These are phyloP conservation scores for Characodon lateralis DNA, from an alignment of 2,797 vertebrate genomes.

Conservation along the genomic window DNA sequence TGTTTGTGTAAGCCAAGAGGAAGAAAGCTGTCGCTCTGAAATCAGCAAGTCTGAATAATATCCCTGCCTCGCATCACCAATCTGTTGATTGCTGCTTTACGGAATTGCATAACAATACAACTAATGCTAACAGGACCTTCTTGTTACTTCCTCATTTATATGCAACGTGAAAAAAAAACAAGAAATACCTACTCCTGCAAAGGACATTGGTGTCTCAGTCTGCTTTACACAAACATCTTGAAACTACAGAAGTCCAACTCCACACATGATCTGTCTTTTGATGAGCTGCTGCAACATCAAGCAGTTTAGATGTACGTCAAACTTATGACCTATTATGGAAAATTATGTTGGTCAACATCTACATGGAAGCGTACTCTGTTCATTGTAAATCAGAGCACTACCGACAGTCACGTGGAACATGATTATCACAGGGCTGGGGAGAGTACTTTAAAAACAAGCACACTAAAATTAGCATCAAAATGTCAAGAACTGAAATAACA, in stretches of 20 bases:
- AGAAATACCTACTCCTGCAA: constrained; percentile 8
- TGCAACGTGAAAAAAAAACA: neutral
- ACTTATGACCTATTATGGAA: neutral
- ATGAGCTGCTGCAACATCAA: neutral
- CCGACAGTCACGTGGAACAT: neutral
- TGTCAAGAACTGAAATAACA: constrained; percentile 60
- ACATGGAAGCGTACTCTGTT: neutral
- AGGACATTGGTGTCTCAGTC: neutral
- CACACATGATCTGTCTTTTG: neutral
- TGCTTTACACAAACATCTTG: neutral
- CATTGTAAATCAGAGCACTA: constrained; percentile 13
- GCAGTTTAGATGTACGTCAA: neutral
- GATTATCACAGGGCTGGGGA: constrained; percentile 24
- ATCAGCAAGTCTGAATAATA: constrained; percentile 58
- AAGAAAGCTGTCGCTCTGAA: constrained; percentile 35
- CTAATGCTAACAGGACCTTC: constrained; percentile 3
- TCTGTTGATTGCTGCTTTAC: constrained; percentile 48
- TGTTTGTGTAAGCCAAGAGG: constrained; percentile 23
- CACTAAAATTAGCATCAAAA: constrained; percentile 60
- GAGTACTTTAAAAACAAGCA: constrained; percentile 34
- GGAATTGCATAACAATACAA: constrained; percentile 40
- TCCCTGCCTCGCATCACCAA: constrained; percentile 4
- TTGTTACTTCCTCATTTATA: constrained; percentile 52
- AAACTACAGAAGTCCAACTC: neutral
- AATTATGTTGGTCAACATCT: neutral